A percentile compares a stretch with the other conserved stretches of the same genome.
phyloP scores from a whole-genome alignment of 2,797 vertebrate species.

The Urosaurus nigricauda region DNA sequence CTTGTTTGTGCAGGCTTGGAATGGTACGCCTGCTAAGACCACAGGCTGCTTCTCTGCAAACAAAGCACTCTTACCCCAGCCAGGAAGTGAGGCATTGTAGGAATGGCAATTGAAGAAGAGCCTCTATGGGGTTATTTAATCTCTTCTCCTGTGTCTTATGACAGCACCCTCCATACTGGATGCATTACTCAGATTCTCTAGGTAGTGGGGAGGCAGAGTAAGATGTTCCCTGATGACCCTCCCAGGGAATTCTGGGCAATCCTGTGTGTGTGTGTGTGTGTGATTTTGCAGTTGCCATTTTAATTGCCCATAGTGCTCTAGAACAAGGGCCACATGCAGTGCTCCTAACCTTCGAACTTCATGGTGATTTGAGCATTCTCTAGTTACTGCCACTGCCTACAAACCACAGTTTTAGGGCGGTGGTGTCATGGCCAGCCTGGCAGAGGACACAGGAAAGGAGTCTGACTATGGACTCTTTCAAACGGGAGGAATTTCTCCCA shows the following conservation, averaged over 20 bases:
- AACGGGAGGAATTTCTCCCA: too few species aligned
- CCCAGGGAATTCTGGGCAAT: neutral
- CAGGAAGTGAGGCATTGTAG: neutral
- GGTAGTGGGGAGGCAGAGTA: neutral
- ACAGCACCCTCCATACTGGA: too few species aligned
- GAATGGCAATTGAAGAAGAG: neutral
- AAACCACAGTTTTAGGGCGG: too few species aligned
- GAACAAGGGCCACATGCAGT: neutral
- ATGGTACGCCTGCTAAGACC: neutral
- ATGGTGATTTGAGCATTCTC: too few species aligned
- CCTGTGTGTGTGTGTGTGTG: neutral
- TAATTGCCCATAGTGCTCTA: neutral
- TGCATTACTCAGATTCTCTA: neutral
- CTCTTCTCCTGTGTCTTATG: neutral
- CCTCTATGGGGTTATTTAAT: neutral
- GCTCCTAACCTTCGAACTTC: too few species aligned
- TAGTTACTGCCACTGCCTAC: too few species aligned
- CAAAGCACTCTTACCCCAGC: neutral
- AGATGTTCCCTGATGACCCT: neutral
- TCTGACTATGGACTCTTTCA: too few species aligned
- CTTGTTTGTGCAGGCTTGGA: neutral
- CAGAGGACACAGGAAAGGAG: too few species aligned
- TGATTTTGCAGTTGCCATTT: neutral
- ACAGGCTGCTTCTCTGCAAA: neutral
- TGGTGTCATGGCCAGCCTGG: too few species aligned